Conservation (phyloP, 2,888 invertebrate species). For the Stramonita haemastoma region DNA sequence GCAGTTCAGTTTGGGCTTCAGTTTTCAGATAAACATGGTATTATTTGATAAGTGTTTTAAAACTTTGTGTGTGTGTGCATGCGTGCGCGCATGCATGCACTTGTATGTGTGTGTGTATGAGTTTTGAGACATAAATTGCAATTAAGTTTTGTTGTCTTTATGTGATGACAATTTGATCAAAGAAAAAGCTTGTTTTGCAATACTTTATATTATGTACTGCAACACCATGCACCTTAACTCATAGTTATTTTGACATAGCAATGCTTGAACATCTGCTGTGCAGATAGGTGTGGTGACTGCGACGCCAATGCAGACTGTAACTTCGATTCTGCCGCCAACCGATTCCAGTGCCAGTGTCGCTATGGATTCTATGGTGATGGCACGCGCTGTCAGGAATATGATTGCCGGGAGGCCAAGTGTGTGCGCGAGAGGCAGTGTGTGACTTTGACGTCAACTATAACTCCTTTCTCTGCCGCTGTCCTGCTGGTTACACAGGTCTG, state of each 20-base stretch:
- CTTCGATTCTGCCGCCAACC: constrained; percentile 45
- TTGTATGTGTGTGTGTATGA: too few relatives aligned
- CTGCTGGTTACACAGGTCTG: constrained; percentile 46
- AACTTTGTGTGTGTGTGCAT: too few relatives aligned
- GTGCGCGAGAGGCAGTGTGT: constrained; percentile 40
- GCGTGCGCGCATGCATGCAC: too few relatives aligned
- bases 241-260: neutral
- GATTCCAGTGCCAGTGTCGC: constrained; percentile 54
- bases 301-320: constrained; percentile 56
- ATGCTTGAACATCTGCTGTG: neutral
- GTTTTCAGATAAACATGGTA: too few relatives aligned
- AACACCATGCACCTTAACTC: neutral
- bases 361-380: constrained; percentile 64
- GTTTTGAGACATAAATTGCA: too few relatives aligned
- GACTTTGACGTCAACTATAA: constrained; percentile 37
- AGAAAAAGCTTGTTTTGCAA: too few relatives aligned
- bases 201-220: neutral
- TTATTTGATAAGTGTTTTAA: too few relatives aligned
- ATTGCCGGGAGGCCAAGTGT: constrained; percentile 55
- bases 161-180: too few relatives aligned
- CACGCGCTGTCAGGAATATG: constrained; percentile 55
- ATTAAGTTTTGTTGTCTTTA: too few relatives aligned
- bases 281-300: constrained; percentile 40
- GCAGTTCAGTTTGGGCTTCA: too few relatives aligned
- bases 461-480: constrained; percentile 46